A percentile compares a stretch with the other conserved stretches of the same genome.
Evolutionary conservation across 1,140 invertebrate genomes (phyloP).

Genomic region (Tetramorium alpestre): DNA sequence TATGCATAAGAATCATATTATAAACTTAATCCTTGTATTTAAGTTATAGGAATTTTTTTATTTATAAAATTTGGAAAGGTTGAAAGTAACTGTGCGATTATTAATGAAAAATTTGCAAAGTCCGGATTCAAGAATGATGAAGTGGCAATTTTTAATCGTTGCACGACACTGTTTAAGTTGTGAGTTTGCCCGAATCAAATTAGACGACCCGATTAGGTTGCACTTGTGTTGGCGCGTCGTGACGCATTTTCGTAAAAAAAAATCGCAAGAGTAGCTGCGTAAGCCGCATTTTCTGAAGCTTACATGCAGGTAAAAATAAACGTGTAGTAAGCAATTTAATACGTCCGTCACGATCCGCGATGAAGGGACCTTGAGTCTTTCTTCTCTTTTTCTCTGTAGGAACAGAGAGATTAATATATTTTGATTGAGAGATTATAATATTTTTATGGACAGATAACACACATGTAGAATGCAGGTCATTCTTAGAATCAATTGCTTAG

Average conservation of each 20-base stretch:
- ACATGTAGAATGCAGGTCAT: neutral
- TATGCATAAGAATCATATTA: neutral
- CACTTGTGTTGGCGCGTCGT: neutral
- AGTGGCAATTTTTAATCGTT: neutral
- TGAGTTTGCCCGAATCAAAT: neutral
- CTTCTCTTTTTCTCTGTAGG: neutral
- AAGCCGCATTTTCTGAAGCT: neutral
- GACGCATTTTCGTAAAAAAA: neutral
- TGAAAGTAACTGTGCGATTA: neutral
- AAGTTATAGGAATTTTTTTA: neutral
- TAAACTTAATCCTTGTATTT: neutral
- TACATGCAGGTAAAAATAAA: conserved; percentile 32
- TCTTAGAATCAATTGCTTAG: neutral
- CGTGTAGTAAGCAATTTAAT: neutral
- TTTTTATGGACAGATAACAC: neutral
- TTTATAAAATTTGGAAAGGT: too few relatives aligned
- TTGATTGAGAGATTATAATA: too few relatives aligned
- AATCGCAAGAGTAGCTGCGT: neutral
- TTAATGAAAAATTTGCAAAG: neutral
- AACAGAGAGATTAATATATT: neutral
- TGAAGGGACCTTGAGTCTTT: neutral
- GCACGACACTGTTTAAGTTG: neutral
- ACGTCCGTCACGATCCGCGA: neutral
- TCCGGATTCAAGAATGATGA: neutral
- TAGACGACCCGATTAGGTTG: neutral